Percentiles rank a stretch among this genome's conserved stretches.
phyloP scores from a whole-genome alignment of 2,113 vertebrate genomes.

The Dipodomys merriami region DNA sequence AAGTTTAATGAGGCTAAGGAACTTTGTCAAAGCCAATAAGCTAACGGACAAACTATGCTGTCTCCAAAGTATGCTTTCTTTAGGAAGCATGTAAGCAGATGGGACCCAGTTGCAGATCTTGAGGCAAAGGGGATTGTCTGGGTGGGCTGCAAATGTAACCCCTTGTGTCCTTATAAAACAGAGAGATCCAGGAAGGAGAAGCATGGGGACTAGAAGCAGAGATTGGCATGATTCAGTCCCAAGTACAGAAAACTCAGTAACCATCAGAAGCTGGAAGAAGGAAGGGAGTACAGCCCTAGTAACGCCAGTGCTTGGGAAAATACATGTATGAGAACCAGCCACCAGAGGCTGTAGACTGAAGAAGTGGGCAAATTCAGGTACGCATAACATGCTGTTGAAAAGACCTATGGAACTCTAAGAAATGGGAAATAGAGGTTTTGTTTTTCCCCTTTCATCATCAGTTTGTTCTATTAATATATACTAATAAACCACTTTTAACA shows the following conservation, averaged over 20 bases:
- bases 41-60: background rate
- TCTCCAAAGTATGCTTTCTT: background rate
- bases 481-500: background rate
- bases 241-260: background rate
- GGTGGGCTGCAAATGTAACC: background rate
- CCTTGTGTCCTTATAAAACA: background rate
- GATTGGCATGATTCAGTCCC: fast-evolving
- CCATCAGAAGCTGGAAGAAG: no score
- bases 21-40: background rate
- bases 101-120: background rate
- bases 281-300: background rate
- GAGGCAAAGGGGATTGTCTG: background rate
- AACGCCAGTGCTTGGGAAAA: background rate
- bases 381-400: no score
- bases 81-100: background rate
- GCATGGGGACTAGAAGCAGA: background rate
- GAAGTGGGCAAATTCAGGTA: background rate
- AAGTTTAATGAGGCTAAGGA: background rate
- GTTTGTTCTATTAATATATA: no score
- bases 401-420: background rate
- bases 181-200: background rate
- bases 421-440: no score
- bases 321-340: background rate
- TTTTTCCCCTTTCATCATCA: no score
- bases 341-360: background rate